Evolutionary conservation across 2,888 invertebrate species (phyloP).

Genomic region (Tethea ocularis): DNA sequence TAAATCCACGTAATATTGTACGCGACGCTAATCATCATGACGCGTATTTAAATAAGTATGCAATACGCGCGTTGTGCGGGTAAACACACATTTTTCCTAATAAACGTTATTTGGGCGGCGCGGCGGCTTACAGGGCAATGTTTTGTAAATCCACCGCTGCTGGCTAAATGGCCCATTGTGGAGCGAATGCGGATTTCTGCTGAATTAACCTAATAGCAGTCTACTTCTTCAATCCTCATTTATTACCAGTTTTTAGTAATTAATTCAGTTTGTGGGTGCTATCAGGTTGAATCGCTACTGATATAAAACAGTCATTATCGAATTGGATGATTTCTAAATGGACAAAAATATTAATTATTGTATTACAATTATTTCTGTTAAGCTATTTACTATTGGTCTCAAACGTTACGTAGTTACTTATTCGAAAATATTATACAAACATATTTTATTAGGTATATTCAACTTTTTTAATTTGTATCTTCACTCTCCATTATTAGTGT

Average conservation of each 20-base stretch:
- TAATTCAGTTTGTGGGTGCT: slow-evolving; percentile 42
- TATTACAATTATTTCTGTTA: neutral
- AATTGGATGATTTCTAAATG: neutral
- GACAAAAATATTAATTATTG: neutral
- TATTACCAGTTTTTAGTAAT: slow-evolving; percentile 52
- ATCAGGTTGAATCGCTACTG: slow-evolving; percentile 24
- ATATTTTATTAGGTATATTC: neutral
- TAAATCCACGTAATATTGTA: slow-evolving; percentile 26
- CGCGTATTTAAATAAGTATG: slow-evolving; percentile 45
- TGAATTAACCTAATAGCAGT: slow-evolving; percentile 72
- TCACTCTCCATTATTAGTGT: neutral
- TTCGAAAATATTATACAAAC: no score
- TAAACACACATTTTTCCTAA: slow-evolving; percentile 75
- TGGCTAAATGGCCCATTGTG: slow-evolving; percentile 74
- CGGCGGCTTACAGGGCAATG: slow-evolving; percentile 63
- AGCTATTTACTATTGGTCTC: neutral
- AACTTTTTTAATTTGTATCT: no score
- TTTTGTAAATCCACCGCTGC: slow-evolving; percentile 71
- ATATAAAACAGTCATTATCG: neutral
- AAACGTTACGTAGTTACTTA: no score
- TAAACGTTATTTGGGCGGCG: slow-evolving; percentile 65
- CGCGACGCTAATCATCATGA: slow-evolving; percentile 16
- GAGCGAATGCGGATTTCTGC: slow-evolving; percentile 65
- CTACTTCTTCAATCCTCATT: slow-evolving; percentile 72
- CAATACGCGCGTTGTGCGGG: slow-evolving; percentile 45